These are phyloP conservation scores for Darevskia nairensis DNA, from an alignment of 2,797 vertebrate genomes.

Conservation along the genomic window DNA sequence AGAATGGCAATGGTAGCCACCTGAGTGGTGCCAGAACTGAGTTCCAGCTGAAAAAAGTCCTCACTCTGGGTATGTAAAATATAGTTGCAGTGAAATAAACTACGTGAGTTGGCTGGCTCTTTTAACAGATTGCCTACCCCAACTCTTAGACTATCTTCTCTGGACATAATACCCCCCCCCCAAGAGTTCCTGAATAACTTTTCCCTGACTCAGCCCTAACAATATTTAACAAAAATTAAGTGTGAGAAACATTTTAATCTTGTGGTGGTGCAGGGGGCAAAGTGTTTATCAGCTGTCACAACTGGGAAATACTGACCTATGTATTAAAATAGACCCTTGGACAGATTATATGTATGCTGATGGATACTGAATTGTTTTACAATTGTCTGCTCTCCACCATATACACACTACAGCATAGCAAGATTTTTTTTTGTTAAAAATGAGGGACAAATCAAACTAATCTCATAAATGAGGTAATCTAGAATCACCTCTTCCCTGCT, in stretches of 20 bases:
- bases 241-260: slow-evolving; percentile 7
- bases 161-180: too few species aligned
- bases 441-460: slow-evolving; percentile 59
- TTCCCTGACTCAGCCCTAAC: background rate
- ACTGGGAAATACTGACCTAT: background rate
- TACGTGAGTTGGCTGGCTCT: too few species aligned
- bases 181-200: too few species aligned
- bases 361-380: background rate
- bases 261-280: slow-evolving; percentile 16
- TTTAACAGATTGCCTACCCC: too few species aligned
- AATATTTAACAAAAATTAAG: slow-evolving; percentile 7
- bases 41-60: too few species aligned
- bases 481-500: slow-evolving; percentile 60
- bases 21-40: too few species aligned
- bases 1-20: too few species aligned
- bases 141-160: too few species aligned
- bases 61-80: too few species aligned
- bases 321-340: background rate
- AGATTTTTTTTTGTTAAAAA: slow-evolving; percentile 30
- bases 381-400: background rate
- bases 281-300: background rate
- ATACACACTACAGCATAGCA: background rate
- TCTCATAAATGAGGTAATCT: slow-evolving; percentile 59
- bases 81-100: too few species aligned
- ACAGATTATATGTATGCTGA: background rate